Percentiles rank a stretch among this genome's conserved stretches.
Conservation (phyloP, 2,797 vertebrate genomes). For the Acanthurus leucopareius region DNA sequence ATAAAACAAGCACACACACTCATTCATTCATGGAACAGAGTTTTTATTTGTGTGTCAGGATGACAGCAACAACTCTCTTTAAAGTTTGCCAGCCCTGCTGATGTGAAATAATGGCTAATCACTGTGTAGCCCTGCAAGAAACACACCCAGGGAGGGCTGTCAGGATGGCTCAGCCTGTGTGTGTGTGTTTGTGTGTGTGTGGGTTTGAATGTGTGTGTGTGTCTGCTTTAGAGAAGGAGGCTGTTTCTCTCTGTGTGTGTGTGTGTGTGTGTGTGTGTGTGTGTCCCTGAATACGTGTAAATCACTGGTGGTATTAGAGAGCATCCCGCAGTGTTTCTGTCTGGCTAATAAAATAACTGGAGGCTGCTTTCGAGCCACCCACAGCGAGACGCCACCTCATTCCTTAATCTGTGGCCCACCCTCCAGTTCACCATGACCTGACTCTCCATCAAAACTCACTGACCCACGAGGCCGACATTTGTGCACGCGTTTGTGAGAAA, state of each 20-base stretch:
- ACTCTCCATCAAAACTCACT: slow-evolving; percentile 64
- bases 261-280: slow-evolving; percentile 10
- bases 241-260: slow-evolving; percentile 8
- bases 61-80: slow-evolving; percentile 52
- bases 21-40: too few species aligned
- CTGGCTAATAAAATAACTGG: slow-evolving; percentile 75
- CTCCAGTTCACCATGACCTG: slow-evolving; percentile 37
- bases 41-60: slow-evolving; percentile 38
- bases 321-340: slow-evolving; percentile 64
- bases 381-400: slow-evolving; percentile 52
- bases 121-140: slow-evolving; percentile 45
- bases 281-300: slow-evolving; percentile 48
- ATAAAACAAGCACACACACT: not conserved
- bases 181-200: slow-evolving; percentile 13
- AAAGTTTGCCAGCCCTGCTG: slow-evolving; percentile 51
- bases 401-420: slow-evolving; percentile 53
- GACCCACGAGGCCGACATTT: slow-evolving; percentile 49
- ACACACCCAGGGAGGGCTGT: slow-evolving; percentile 45
- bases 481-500: slow-evolving; percentile 9
- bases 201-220: slow-evolving; percentile 19
- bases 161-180: slow-evolving; percentile 22
- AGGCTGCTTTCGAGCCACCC: slow-evolving; percentile 54
- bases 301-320: slow-evolving; percentile 65
- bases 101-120: slow-evolving; percentile 70
- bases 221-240: slow-evolving; percentile 29